phyloP scores from a whole-genome alignment of 2,797 vertebrate species.

The Graptemys geographica region DNA sequence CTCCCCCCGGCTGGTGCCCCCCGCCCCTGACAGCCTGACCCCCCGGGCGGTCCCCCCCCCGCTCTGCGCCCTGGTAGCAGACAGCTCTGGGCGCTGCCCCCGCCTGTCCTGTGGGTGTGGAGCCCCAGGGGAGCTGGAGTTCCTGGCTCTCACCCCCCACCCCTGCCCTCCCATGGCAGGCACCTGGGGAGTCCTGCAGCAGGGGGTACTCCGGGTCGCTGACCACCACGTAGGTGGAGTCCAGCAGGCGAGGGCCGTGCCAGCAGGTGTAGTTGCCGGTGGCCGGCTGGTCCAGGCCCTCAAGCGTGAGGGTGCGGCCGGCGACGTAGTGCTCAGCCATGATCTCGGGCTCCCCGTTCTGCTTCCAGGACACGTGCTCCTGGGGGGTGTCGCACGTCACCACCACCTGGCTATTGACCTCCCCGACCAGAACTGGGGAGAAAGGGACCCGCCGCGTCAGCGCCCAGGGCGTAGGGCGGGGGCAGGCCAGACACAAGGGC shows the following conservation, averaged over 20 bases:
- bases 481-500: too few species aligned
- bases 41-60: too few species aligned
- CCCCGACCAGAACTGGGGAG: slow-evolving; percentile 54
- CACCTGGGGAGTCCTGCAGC: background rate
- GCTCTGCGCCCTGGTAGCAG: too few species aligned
- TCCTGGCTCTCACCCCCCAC: background rate
- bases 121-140: background rate
- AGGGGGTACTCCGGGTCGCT: background rate
- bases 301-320: background rate
- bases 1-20: too few species aligned
- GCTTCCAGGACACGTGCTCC: slow-evolving; percentile 20
- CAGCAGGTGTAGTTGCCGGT: slow-evolving; percentile 72
- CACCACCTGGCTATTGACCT: background rate
- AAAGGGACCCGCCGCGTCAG: background rate
- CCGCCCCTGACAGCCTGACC: too few species aligned
- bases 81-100: too few species aligned
- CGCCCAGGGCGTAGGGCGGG: too few species aligned
- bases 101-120: too few species aligned
- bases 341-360: background rate
- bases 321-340: background rate
- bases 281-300: slow-evolving; percentile 38
- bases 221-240: slow-evolving; percentile 41
- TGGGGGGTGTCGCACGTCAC: slow-evolving; percentile 27
- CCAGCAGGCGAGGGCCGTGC: background rate
- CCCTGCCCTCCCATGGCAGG: too few species aligned